Base-by-base conservation (phyloP, 2,888 invertebrate genomes). In the Arrhopalites spinosus region DNA sequence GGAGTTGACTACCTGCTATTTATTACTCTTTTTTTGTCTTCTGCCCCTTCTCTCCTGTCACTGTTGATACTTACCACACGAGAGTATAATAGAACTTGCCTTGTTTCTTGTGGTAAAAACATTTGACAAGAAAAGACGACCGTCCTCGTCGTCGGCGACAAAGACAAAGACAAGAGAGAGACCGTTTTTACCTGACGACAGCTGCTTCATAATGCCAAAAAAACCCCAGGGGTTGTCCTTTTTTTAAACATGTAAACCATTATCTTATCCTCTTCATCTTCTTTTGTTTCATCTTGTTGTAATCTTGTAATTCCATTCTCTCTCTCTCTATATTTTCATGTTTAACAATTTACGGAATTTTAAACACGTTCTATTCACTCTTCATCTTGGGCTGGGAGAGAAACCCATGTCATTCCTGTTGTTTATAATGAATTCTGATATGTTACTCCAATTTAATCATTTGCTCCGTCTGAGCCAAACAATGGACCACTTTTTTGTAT, bases 161-260 rank as follows among this genome's bases (percentile, higher is more conserved):
- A 50, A 50, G 50, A 50, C 59, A 59, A 59, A 27, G 25, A 27
- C 5, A 36, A 53, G 50, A 50, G 53, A 23, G 5, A 53, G 36
- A 59, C 59, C 13, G 59, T 59, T 59, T 59, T 25, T 59, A 59
- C 59, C 59, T 59, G 59, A 59, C 59, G 25, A 59, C 59, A 59
- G 59, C 59, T 59, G 59, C 25, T 59, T 59, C 25, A 59, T 59
- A 59, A 59, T 59, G 59, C 25, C 27, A 15, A 56, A 56, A 56
- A n/a, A 27, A 27, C 59, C 25, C 59, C 59, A 27, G 59, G 59
- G 59, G 59, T 23, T 59, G 5, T 3, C 1, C 20, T 59, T 23
- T 59, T 59, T 59, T 11, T 36, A 3, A 36, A 36, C 36, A 36
- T 36, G 36, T 36, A n/a, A n/a, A 36, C 59, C 59, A 20, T 59